Conservation (phyloP, 1,140 invertebrate genomes). For the Pygmarrhopalites habei region DNA sequence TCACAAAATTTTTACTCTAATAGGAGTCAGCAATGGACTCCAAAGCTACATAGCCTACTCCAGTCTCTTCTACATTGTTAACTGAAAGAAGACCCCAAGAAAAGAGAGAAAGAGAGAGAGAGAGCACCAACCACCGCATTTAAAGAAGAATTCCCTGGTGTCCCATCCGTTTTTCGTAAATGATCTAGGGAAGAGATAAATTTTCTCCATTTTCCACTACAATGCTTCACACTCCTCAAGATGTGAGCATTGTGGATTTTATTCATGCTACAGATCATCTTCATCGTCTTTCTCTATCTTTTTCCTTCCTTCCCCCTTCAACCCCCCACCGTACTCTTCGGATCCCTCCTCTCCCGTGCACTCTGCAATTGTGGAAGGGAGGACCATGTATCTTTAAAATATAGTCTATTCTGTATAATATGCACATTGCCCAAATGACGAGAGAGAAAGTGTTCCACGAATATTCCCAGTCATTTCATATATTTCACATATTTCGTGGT, state of each 20-base stretch:
- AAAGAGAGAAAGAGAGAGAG: neutral
- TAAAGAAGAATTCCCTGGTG: conserved; percentile 12
- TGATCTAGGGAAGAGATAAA: conserved; percentile 24
- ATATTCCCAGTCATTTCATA: too few species aligned
- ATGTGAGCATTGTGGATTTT: conserved; percentile 8
- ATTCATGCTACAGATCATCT: too few species aligned
- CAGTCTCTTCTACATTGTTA: too few species aligned
- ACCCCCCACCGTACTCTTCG: neutral
- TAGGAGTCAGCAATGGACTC: neutral
- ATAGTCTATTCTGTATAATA: too few species aligned
- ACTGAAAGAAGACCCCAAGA: neutral
- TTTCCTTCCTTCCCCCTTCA: neutral
- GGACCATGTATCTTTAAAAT: too few species aligned
- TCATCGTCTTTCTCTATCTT: neutral
- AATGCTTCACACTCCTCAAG: conserved; percentile 9
- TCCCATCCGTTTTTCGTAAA: conserved; percentile 21
- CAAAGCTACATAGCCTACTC: neutral
- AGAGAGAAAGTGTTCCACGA: too few species aligned
- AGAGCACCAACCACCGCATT: neutral
- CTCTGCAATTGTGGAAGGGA: neutral
- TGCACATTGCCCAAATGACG: too few species aligned
- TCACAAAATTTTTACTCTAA: conserved; percentile 7
- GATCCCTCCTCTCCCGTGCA: too few species aligned
- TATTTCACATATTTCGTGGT: too few species aligned
- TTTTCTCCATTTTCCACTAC: conserved; percentile 23